phyloP scores from a whole-genome alignment of 2,113 vertebrate genomes.

The Mastomys natalensis region DNA sequence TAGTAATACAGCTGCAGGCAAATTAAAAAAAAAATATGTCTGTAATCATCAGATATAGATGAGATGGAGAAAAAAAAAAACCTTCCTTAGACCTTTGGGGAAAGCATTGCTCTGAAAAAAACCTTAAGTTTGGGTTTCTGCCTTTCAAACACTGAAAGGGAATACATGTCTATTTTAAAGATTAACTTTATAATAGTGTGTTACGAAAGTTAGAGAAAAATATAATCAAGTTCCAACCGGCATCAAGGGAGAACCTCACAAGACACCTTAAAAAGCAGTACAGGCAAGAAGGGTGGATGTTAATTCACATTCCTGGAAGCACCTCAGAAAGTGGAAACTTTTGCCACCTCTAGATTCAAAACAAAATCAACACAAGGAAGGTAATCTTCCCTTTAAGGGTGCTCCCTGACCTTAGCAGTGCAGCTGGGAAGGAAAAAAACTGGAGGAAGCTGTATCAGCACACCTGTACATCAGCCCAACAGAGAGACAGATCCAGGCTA shows the following conservation, averaged over 20 bases:
- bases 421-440: background rate
- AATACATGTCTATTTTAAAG: background rate
- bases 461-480: rapidly evolving
- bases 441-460: rapidly evolving
- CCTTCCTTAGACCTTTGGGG: background rate
- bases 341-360: background rate
- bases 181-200: background rate
- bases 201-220: background rate
- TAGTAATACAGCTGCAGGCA: background rate
- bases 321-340: background rate
- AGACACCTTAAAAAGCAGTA: background rate
- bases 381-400: background rate
- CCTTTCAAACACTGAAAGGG: background rate
- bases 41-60: too few relatives aligned
- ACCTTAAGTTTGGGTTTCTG: background rate
- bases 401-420: background rate
- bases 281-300: background rate
- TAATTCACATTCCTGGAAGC: background rate
- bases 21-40: background rate
- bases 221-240: background rate
- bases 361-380: background rate
- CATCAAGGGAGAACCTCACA: background rate
- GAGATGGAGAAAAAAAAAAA: background rate
- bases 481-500: background rate
- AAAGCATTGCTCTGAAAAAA: background rate